phyloP scores from a whole-genome alignment of 1,140 invertebrate species.

The Drosophila pachea region DNA sequence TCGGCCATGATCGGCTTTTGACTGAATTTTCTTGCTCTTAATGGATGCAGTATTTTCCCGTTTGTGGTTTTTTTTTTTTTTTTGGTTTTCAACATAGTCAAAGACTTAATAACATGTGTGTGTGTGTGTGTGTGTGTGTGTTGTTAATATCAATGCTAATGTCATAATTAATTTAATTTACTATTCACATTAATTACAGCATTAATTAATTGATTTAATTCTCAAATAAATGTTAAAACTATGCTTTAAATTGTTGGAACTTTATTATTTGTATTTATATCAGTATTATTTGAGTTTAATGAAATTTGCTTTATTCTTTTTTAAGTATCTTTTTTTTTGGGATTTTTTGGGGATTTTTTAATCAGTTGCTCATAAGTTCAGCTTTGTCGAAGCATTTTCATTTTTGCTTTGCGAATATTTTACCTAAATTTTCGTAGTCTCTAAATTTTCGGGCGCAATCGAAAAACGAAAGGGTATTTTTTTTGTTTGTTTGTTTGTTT shows the following conservation, averaged over 20 bases:
- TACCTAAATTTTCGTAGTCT: constrained; percentile 39
- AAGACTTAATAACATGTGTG: constrained; percentile 38
- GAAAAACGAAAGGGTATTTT: constrained; percentile 38
- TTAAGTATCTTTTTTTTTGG: background rate
- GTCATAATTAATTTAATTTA: constrained; percentile 47
- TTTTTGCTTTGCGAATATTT: constrained; percentile 32
- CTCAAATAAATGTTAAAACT: constrained; percentile 61
- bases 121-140: constrained; percentile 23
- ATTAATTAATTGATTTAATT: constrained; percentile 47
- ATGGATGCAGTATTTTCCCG: constrained; percentile 36
- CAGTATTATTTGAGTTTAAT: constrained; percentile 21
- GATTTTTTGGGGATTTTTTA: constrained; percentile 10
- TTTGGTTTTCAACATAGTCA: constrained; percentile 34
- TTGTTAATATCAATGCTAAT: constrained; percentile 42
- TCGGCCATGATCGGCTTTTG: constrained; percentile 20
- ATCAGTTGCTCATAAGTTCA: constrained; percentile 57
- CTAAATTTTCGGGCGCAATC: constrained; percentile 41
- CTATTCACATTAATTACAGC: constrained; percentile 56
- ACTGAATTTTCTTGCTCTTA: constrained; percentile 13
- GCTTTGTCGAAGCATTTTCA: constrained; percentile 39
- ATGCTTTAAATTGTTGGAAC: constrained; percentile 23
- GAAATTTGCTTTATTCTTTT: constrained; percentile 13
- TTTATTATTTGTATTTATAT: constrained; percentile 27
- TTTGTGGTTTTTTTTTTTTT: constrained; percentile 2
- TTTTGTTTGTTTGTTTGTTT: constrained; percentile 4